phyloP scores from a whole-genome alignment of 2,113 vertebrate species.

The Hepsetus odoe region DNA sequence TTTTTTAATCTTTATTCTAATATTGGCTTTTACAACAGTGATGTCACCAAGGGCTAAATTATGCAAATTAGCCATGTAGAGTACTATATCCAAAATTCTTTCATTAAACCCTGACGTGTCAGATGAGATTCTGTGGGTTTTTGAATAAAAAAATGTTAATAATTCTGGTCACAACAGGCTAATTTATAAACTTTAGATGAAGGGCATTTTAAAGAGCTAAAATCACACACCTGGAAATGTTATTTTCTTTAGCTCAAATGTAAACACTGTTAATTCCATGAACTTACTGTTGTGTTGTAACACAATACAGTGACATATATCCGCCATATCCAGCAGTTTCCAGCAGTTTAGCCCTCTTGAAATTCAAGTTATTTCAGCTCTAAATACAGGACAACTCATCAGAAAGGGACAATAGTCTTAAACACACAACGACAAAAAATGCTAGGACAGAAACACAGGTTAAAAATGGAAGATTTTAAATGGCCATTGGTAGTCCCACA shows the following conservation, averaged over 20 bases:
- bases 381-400: no score
- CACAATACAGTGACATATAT: no score
- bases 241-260: not conserved
- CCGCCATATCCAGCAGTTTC: no score
- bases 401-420: no score
- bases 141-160: not conserved
- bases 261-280: no score
- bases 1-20: not conserved
- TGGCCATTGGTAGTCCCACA: no score
- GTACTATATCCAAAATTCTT: not conserved
- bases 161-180: not conserved
- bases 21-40: not conserved
- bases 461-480: no score
- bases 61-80: not conserved
- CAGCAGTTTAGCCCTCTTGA: no score
- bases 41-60: not conserved
- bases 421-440: no score
- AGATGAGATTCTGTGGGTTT: not conserved
- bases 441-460: no score
- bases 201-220: not conserved
- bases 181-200: not conserved
- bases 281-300: no score
- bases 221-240: not conserved
- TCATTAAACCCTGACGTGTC: not conserved
- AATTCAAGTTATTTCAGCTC: no score